Conservation (phyloP, 2,113 vertebrate species). For the Osmerus mordax region DNA sequence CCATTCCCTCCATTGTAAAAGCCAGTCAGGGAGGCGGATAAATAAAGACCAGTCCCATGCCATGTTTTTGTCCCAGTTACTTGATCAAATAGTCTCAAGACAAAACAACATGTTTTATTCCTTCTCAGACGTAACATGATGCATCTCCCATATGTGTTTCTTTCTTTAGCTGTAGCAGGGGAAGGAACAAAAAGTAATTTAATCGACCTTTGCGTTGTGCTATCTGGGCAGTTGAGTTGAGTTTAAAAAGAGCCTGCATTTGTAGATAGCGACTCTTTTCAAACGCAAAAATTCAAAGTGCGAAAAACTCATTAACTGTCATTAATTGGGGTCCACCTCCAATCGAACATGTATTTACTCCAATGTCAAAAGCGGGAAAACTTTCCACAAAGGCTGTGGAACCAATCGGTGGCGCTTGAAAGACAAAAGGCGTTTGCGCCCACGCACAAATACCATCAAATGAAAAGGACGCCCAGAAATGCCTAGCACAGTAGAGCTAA, state of each 20-base stretch:
- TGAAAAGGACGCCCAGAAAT: background rate
- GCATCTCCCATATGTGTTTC: slow-evolving; percentile 11
- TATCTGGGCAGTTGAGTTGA: background rate
- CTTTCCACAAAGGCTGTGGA: slow-evolving; percentile 16
- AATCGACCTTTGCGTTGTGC: slow-evolving; percentile 16
- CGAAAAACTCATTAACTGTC: slow-evolving; percentile 45
- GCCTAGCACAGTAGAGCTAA: slow-evolving; percentile 59
- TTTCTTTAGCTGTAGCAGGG: too few relatives aligned
- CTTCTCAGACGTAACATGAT: background rate
- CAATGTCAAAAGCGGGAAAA: slow-evolving; percentile 15
- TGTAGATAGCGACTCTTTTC: slow-evolving; percentile 30
- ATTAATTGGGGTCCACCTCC: slow-evolving; percentile 39
- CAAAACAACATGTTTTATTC: slow-evolving; percentile 21
- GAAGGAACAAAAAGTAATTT: slow-evolving; percentile 5
- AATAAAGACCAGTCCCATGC: slow-evolving; percentile 24
- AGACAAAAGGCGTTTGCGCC: background rate
- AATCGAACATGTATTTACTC: slow-evolving; percentile 19
- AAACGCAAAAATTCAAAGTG: slow-evolving; percentile 25
- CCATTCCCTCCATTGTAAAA: background rate
- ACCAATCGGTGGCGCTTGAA: slow-evolving; percentile 13
- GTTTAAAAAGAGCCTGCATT: slow-evolving; percentile 16
- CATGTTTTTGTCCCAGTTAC: slow-evolving; percentile 28
- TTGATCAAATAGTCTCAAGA: slow-evolving; percentile 35
- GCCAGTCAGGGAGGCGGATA: slow-evolving; percentile 34
- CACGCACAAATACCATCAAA: slow-evolving; percentile 11